A percentile compares a stretch with the other conserved stretches of the same genome.
These are phyloP conservation scores for Dendrolimus houi DNA, from an alignment of 2,888 invertebrate species.

Conservation along the genomic window DNA sequence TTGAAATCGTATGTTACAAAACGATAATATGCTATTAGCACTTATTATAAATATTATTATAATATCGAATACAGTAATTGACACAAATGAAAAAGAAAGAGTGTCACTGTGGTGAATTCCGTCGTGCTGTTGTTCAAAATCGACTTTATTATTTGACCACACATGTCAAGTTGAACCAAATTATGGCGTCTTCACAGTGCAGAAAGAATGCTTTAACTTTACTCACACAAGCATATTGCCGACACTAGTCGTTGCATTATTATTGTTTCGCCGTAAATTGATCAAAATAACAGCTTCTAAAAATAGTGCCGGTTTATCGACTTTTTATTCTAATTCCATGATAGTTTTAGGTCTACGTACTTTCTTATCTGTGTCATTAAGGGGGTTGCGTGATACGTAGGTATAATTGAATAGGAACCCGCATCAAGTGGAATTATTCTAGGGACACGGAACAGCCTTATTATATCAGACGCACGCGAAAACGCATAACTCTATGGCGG, in stretches of 20 bases:
- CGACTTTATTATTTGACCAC: too few species aligned
- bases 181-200: too few species aligned
- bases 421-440: conserved; percentile 45
- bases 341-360: not conserved
- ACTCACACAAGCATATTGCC: not conserved
- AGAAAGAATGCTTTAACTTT: too few species aligned
- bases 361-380: conserved; percentile 2
- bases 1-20: too few species aligned
- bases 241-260: not conserved
- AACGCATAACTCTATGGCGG: conserved; percentile 6
- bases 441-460: conserved; percentile 43
- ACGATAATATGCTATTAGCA: too few species aligned
- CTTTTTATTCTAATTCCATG: not conserved
- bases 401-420: conserved; percentile 52
- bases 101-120: too few species aligned
- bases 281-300: not conserved
- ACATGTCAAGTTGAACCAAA: too few species aligned
- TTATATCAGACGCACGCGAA: conserved; percentile 28
- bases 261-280: not conserved
- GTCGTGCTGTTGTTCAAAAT: too few species aligned
- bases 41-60: too few species aligned
- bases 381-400: conserved; percentile 36
- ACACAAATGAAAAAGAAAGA: too few species aligned
- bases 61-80: too few species aligned
- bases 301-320: not conserved